Evolutionary conservation across 2,113 vertebrate species (phyloP).

Genomic region (Accipiter cooperii): DNA sequence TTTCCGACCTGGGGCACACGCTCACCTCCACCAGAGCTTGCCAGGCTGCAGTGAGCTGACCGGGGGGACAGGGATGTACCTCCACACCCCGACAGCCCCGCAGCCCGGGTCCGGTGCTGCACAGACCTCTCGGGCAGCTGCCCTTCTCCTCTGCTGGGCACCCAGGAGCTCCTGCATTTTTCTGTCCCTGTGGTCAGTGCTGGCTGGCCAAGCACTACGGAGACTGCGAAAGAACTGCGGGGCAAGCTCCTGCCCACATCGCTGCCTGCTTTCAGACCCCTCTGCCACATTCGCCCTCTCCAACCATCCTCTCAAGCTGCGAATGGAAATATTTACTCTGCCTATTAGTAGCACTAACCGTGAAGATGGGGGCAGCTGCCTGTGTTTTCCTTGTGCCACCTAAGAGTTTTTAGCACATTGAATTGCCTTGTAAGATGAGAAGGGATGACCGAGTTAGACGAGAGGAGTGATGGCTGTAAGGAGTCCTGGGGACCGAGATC

Average conservation of each 20-base stretch:
- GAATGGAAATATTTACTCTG: not conserved
- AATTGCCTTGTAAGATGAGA: not conserved
- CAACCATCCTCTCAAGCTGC: not conserved
- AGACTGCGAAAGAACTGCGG: accelerated
- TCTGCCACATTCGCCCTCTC: not conserved
- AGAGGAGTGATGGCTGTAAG: not conserved
- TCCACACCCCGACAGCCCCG: not conserved
- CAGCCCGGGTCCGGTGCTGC: not conserved
- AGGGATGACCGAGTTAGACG: not conserved
- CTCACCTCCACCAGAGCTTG: not conserved
- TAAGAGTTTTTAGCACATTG: not conserved
- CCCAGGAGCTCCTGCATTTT: not conserved
- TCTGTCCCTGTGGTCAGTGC: not conserved
- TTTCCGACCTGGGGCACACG: accelerated
- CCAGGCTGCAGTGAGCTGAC: not conserved
- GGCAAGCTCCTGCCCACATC: not conserved
- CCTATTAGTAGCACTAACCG: not conserved
- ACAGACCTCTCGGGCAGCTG: not conserved
- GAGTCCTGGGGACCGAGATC: not conserved
- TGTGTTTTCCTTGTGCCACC: not conserved
- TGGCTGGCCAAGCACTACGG: not conserved
- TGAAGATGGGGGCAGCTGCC: not conserved
- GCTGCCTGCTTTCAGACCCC: not conserved
- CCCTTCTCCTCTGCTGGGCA: not conserved
- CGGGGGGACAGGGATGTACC: not conserved